These are phyloP conservation scores for Acrossocheilus fasciatus DNA, from an alignment of 2,797 vertebrate species.

Conservation along the genomic window DNA sequence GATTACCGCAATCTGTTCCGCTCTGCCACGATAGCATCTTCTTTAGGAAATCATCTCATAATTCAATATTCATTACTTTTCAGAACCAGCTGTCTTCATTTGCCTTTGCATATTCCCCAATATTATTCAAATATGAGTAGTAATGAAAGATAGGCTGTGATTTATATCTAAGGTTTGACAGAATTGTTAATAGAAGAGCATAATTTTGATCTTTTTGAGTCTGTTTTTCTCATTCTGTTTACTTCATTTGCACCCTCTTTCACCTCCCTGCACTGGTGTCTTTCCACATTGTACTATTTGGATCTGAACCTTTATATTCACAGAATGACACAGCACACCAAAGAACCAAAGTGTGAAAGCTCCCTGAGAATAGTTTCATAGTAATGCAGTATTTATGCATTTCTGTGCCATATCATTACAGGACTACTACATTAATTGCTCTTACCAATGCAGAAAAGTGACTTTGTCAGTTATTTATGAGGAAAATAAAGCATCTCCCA, in stretches of 20 bases:
- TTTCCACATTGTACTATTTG: background rate
- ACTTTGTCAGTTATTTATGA: background rate
- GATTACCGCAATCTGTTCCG: slow-evolving; percentile 75
- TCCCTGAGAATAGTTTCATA: background rate
- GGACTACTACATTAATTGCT: background rate
- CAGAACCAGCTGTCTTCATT: slow-evolving; percentile 70
- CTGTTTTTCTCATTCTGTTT: background rate
- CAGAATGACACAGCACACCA: background rate
- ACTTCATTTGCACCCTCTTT: background rate
- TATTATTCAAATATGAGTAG: slow-evolving; percentile 51
- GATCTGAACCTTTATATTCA: background rate
- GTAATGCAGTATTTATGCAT: background rate
- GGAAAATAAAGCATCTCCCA: background rate
- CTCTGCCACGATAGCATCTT: slow-evolving; percentile 67
- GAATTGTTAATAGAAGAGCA: slow-evolving; percentile 30
- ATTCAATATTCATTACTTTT: slow-evolving; percentile 64
- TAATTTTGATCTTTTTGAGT: background rate
- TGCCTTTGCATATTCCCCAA: slow-evolving; percentile 54
- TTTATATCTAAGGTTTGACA: slow-evolving; percentile 63
- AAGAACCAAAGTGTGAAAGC: background rate
- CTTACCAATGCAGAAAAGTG: background rate
- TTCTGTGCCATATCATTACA: background rate
- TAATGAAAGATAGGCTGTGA: slow-evolving; percentile 58
- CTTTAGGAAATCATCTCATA: slow-evolving; percentile 53
- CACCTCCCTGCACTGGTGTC: background rate